Conservation (phyloP, 2,113 vertebrate genomes). For the Galeopterus variegatus region DNA sequence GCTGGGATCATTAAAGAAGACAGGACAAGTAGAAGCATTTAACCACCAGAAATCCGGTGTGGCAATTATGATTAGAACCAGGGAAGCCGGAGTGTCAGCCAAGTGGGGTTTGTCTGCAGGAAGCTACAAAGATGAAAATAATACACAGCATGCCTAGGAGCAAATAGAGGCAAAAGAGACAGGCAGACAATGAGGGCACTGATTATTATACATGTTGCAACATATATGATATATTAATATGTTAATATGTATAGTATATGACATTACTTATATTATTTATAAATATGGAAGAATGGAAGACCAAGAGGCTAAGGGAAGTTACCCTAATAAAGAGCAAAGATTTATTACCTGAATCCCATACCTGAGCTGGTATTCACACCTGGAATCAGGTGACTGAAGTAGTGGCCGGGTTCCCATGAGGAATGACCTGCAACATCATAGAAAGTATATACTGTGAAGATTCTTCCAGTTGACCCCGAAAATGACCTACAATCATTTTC, state of each 20-base stretch:
- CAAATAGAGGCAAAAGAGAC: not conserved
- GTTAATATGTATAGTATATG: no score
- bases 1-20: accelerated
- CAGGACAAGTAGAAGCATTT: not conserved
- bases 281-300: not conserved
- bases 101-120: not conserved
- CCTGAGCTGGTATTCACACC: not conserved
- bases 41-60: not conserved
- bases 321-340: not conserved
- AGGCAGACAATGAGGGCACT: not conserved
- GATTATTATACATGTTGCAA: not conserved
- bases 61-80: not conserved
- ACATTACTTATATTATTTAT: no score
- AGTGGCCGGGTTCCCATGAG: accelerated
- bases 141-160: not conserved
- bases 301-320: not conserved
- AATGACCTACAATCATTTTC: not conserved
- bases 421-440: not conserved
- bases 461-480: not conserved
- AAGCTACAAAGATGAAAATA: not conserved
- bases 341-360: not conserved
- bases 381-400: not conserved
- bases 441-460: not conserved
- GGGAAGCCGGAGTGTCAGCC: no score
- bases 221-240: no score